These are phyloP conservation scores for Tinamus major DNA, from an alignment of 2,797 vertebrate genomes.

Conservation along the genomic window DNA sequence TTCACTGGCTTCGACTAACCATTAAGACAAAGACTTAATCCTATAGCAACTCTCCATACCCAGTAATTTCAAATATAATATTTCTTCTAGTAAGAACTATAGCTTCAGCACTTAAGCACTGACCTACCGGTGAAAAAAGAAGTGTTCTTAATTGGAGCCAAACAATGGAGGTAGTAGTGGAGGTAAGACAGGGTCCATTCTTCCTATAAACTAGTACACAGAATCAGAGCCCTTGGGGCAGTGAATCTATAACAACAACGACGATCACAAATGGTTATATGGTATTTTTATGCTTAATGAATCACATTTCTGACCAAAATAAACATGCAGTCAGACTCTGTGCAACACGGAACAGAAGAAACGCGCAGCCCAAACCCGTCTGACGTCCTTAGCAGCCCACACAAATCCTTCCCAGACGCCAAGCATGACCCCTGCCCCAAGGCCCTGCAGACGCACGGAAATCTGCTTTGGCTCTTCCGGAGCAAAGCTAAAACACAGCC, in stretches of 20 bases:
- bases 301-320: background rate
- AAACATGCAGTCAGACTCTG: background rate
- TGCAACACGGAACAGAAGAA: background rate
- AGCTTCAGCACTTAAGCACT: background rate
- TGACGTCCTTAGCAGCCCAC: background rate
- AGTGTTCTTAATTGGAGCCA: background rate
- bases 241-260: background rate
- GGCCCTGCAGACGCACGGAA: background rate
- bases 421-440: background rate
- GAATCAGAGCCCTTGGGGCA: background rate
- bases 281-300: background rate
- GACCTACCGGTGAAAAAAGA: background rate
- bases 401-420: background rate
- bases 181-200: background rate
- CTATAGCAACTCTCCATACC: background rate
- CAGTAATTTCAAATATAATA: background rate
- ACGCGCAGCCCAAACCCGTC: rapidly evolving
- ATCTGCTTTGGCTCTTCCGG: background rate
- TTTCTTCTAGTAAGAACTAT: background rate
- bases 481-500: background rate
- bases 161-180: too few species aligned
- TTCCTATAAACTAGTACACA: background rate
- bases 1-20: background rate
- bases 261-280: background rate
- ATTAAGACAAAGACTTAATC: background rate